These are phyloP conservation scores for Busseola fusca DNA, from an alignment of 2,888 invertebrate genomes.

Conservation along the genomic window DNA sequence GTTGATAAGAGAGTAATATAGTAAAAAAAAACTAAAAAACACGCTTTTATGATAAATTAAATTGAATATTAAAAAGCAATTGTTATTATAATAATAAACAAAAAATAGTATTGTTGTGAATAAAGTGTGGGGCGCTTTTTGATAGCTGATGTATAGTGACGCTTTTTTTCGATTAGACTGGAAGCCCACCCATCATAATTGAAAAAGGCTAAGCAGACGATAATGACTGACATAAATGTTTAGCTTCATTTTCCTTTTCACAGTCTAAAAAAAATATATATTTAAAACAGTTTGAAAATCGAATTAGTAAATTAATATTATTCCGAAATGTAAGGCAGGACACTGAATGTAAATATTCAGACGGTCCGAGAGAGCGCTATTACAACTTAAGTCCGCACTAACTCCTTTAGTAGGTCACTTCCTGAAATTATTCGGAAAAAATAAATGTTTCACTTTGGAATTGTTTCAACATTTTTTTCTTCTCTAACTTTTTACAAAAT, in stretches of 20 bases:
- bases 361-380: conserved; percentile 13
- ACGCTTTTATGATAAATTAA: too few species aligned
- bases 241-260: neutral
- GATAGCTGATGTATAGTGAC: too few species aligned
- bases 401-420: conserved; percentile 23
- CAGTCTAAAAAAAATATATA: neutral
- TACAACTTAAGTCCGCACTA: conserved; percentile 22
- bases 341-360: conserved; percentile 27
- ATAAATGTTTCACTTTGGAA: conserved; percentile 24
- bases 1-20: too few species aligned
- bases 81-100: too few species aligned
- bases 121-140: too few species aligned
- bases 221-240: neutral
- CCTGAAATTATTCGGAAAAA: conserved; percentile 16
- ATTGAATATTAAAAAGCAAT: too few species aligned
- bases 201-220: too few species aligned
- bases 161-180: too few species aligned
- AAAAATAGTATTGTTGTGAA: too few species aligned
- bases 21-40: too few species aligned
- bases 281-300: conserved; percentile 1
- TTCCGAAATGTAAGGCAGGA: conserved; percentile 5
- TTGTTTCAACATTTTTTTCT: neutral
- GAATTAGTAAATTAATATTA: conserved; percentile 18
- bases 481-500: neutral
- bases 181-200: too few species aligned